Conservation (phyloP, 1,140 invertebrate species). For the Saccostrea cuccullata region DNA sequence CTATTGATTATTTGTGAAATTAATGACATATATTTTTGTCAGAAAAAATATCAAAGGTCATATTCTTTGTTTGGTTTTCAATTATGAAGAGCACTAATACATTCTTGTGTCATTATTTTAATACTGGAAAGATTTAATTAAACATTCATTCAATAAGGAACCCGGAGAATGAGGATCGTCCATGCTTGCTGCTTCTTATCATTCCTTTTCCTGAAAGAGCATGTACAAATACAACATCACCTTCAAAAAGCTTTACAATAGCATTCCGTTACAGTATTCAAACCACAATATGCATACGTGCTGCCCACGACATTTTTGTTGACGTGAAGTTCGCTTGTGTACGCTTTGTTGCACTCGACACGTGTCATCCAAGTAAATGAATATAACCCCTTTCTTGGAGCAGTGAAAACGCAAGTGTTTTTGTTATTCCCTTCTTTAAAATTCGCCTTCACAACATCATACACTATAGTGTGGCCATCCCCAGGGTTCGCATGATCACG, state of each 20-base stretch:
- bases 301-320: constrained; percentile 29
- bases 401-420: neutral
- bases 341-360: neutral
- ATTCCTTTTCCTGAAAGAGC: neutral
- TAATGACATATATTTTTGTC: too few relatives aligned
- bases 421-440: neutral
- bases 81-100: too few relatives aligned
- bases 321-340: constrained; percentile 34
- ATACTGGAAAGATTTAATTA: too few relatives aligned
- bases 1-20: too few relatives aligned
- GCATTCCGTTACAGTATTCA: constrained; percentile 37
- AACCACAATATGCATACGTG: constrained; percentile 41
- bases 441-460: neutral
- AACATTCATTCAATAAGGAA: neutral
- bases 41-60: too few relatives aligned
- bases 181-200: neutral
- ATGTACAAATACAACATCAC: neutral
- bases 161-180: neutral
- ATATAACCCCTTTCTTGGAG: neutral
- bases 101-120: too few relatives aligned
- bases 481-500: neutral
- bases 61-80: too few relatives aligned
- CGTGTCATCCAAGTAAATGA: constrained; percentile 10
- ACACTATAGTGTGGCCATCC: neutral
- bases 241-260: neutral